Evolutionary conservation across 2,113 vertebrate genomes (phyloP).

Genomic region (Spilogale gracilis): DNA sequence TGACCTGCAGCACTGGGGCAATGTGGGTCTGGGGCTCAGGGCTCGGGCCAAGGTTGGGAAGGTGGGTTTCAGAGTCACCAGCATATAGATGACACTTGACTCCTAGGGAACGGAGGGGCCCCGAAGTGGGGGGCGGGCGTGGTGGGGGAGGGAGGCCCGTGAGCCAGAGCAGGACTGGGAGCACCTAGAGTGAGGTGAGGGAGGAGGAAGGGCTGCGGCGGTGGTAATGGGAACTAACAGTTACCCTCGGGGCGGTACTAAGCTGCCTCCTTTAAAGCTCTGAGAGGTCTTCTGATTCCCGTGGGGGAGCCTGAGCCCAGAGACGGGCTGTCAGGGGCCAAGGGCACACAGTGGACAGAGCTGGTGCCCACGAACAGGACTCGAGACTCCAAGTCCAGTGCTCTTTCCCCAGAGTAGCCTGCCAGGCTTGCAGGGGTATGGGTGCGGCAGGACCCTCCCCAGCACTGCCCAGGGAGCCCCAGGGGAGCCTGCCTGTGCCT

Average conservation of each 20-base stretch:
- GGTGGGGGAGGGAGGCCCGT: not conserved
- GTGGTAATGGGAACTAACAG: not conserved
- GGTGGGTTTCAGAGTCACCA: not conserved
- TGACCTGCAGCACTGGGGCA: not conserved
- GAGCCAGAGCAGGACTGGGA: fast-evolving
- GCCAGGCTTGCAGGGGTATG: not conserved
- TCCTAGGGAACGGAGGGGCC: not conserved
- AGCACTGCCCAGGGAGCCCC: not conserved
- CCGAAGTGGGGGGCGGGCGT: fast-evolving
- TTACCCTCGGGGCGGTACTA: not conserved
- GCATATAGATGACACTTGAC: not conserved
- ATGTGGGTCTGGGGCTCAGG: not conserved
- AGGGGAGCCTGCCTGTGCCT: not conserved
- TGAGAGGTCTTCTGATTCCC: not conserved
- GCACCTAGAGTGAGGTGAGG: not conserved
- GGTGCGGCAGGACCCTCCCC: not conserved
- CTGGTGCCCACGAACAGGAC: not conserved
- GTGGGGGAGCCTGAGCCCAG: not conserved
- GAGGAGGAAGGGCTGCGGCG: too few species aligned
- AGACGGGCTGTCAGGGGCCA: not conserved
- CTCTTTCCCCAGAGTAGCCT: not conserved
- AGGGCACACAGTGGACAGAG: not conserved
- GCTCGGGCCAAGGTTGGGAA: not conserved
- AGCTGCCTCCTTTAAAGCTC: not conserved
- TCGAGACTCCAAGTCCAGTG: not conserved